A percentile compares a stretch with the other conserved stretches of the same genome.
These are phyloP conservation scores for Zaprionus bogoriensis DNA, from an alignment of 2,888 invertebrate genomes.

Conservation along the genomic window DNA sequence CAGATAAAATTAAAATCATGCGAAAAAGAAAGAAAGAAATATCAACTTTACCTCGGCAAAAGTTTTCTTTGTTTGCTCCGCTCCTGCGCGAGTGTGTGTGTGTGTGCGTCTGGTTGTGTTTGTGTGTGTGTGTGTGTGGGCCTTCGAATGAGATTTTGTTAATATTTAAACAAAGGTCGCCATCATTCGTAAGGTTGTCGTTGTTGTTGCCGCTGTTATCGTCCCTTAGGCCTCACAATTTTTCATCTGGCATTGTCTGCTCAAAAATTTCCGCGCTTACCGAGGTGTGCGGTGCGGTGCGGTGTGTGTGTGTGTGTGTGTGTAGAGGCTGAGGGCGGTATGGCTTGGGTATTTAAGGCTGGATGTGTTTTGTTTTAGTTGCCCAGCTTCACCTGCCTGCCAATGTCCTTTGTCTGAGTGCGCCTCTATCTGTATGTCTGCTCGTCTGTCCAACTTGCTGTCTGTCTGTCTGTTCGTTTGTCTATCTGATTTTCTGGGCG, in stretches of 20 bases:
- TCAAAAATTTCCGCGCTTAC: constrained; percentile 46
- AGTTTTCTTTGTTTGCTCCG: constrained; percentile 44
- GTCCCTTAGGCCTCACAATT: constrained; percentile 67
- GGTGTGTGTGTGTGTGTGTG: too few species aligned
- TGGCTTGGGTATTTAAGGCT: constrained; percentile 17
- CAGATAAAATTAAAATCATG: constrained; percentile 70
- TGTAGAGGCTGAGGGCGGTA: background rate
- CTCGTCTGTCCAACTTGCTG: background rate
- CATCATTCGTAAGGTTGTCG: constrained; percentile 31
- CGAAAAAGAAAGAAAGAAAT: constrained; percentile 26
- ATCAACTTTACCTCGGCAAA: constrained; percentile 37
- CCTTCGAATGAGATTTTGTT: constrained; percentile 54
- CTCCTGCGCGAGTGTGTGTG: background rate
- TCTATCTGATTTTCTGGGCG: background rate
- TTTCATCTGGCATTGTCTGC: constrained; percentile 64
- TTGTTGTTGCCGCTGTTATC: constrained; percentile 34
- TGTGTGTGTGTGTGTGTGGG: constrained; percentile 2
- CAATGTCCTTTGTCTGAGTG: constrained; percentile 42
- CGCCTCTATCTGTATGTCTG: background rate
- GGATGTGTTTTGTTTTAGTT: constrained; percentile 55
- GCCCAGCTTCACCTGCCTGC: constrained; percentile 33
- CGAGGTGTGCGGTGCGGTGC: background rate
- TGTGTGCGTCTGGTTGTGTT: constrained; percentile 12
- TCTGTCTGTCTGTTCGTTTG: background rate
- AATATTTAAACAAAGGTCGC: constrained; percentile 67